These are phyloP conservation scores for Caenorhabditis sulstoni DNA, from an alignment of 2,888 invertebrate species.

Conservation along the genomic window DNA sequence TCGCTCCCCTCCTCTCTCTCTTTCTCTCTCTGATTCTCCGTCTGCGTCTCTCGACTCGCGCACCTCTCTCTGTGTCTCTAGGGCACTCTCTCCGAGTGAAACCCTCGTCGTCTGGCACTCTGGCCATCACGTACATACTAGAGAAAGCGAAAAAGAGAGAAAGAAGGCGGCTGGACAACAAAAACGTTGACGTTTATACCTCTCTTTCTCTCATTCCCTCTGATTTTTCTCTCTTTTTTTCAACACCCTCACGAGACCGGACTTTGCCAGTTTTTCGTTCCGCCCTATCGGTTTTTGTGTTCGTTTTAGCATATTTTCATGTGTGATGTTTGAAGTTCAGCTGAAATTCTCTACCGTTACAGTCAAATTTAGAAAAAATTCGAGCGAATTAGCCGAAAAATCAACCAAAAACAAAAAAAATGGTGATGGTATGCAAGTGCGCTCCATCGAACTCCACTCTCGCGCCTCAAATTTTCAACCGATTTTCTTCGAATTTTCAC, in stretches of 20 bases:
- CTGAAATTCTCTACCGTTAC: background rate
- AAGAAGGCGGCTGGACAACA: background rate
- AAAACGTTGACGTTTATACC: constrained; percentile 44
- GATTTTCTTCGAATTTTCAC: background rate
- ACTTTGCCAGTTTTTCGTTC: constrained; percentile 8
- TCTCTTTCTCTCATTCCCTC: background rate
- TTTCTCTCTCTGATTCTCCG: background rate
- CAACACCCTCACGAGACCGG: background rate
- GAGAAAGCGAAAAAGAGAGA: constrained; percentile 1
- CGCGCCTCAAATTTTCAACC: background rate
- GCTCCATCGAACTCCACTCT: constrained; percentile 1
- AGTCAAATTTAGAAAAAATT: background rate
- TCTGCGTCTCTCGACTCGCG: constrained; percentile 19
- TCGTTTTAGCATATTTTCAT: too few relatives aligned
- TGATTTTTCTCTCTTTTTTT: constrained; percentile 9
- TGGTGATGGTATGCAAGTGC: background rate
- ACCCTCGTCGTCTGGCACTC: background rate
- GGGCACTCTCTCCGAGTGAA: background rate
- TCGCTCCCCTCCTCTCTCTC: background rate
- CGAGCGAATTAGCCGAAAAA: background rate
- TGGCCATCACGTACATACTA: background rate
- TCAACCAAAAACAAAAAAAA: background rate
- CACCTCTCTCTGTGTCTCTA: constrained; percentile 3
- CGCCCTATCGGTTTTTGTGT: background rate
- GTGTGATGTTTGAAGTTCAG: background rate